Evolutionary conservation across 2,797 vertebrate genomes (phyloP), one percentile per base, ranked within the genome.

Genomic region (Etheostoma nigrum): DNA sequence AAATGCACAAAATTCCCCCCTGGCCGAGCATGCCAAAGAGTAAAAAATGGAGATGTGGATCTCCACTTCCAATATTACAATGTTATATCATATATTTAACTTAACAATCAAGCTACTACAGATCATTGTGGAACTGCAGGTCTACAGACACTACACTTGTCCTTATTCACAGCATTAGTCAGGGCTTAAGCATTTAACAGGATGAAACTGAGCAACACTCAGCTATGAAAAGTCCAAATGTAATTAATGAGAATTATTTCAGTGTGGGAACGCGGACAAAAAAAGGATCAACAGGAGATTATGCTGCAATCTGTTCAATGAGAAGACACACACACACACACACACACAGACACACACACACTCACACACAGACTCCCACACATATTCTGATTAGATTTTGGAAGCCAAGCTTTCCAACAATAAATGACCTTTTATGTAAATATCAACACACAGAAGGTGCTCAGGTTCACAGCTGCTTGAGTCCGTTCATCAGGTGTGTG

Each of bases 401-500:
- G 79, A 85, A 84, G 80, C 81, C 76, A 74, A 85, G 83, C 86
- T 82, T 82, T 85, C 83, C 86, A 80, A 81, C 86, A 83, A 86
- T 84, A 86, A 89, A 61, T 90, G 88, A 91, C 88, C 89, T 93
- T 90, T 90, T 83, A 84, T 90, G 89, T 85, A 91, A 92, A 92
- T 93, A 91, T 83, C 90, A 92, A 80, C 79, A 85, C 74, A 76
- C 90, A 93, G 90, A 92, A 90, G 89, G 90, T 89, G 83, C 71
- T 89, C 68, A 30, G 54, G 42, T 83, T 75, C 65, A 16, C 52
- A 64, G 71, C 83, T 85, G 90, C 88, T 83, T 40, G 64, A 81
- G 44, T 75, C 72, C 9, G 25, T 70, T 77, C 42, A 69, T 81
- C 61, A 71, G 74, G 69, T 68, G 57, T 66, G 65, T 48, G 25